A percentile compares a stretch with the other conserved stretches of the same genome.
phyloP scores from a whole-genome alignment of 92 coral and sea anemone genomes.

The Umimayanthus kanabou region DNA sequence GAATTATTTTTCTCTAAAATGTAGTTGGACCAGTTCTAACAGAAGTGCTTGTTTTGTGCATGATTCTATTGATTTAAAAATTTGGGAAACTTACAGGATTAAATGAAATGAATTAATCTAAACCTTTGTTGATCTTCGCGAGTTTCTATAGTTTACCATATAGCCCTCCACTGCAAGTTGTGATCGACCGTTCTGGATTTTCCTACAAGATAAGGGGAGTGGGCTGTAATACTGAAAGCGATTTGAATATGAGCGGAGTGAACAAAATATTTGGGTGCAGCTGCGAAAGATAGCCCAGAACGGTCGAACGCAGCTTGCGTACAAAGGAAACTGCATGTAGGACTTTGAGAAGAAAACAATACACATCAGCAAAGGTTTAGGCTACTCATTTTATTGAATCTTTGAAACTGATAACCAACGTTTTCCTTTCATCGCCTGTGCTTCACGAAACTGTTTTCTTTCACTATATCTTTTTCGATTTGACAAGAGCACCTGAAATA shows the following conservation, averaged over 20 bases:
- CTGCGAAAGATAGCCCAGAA: not conserved
- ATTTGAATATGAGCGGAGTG: not conserved
- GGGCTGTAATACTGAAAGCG: too few relatives aligned
- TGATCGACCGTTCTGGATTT: not conserved
- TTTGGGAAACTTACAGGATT: not conserved
- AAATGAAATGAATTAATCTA: not conserved
- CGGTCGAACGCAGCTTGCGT: not conserved
- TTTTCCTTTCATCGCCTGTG: not conserved
- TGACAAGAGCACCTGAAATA: not conserved
- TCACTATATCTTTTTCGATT: not conserved
- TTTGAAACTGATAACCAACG: not conserved
- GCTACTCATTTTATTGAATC: not conserved
- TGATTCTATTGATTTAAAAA: not conserved
- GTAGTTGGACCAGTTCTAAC: not conserved
- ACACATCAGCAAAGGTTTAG: too few relatives aligned
- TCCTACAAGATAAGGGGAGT: not conserved
- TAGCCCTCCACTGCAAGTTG: not conserved
- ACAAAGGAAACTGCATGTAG: not conserved
- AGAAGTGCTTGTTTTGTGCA: not conserved
- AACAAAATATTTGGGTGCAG: not conserved
- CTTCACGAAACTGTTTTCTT: not conserved
- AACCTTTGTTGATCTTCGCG: not conserved
- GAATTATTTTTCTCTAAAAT: not conserved
- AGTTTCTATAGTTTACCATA: too few relatives aligned
- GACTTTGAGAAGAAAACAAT: not conserved